Base-by-base conservation (phyloP, 1,140 invertebrate species). In the Aphaenogaster floridana region DNA sequence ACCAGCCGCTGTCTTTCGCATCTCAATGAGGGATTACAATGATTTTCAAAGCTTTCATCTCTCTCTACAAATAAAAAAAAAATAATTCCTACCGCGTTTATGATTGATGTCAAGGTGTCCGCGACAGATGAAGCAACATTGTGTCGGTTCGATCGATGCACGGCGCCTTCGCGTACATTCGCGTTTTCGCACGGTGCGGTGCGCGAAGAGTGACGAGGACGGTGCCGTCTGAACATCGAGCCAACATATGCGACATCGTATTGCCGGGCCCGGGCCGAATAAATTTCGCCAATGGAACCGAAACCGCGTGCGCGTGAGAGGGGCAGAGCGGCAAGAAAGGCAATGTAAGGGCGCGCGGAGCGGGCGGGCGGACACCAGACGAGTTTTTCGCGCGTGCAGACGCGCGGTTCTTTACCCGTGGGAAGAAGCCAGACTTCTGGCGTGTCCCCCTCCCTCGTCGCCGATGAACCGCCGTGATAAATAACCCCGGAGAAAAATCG, bases 331-430 rank as follows among this genome's bases (percentile, higher is more conserved):
- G 7, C n/a, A 48, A 78, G 71, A 74, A 74, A 54, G 48, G 45
- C 11, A 45, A 21, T 50, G 66, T 50, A 48, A 1, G 42, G 42
- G n/a, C 48, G 52, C 63, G 76, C 21, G 48, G 86, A 34, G 50
- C 64, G 28, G 68, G 34, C 59, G 45, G 64, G 80, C 39, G 63
- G 81, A 81, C 88, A 59, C 83, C 88, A 92, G 92, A 92, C 92
- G 69, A 92, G 91, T 92, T 92, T 92, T 92, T 92, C 91, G 63
- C 90, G 87, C 48, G 87, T 48, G 36, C 76, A 68, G 50, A 52
- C 42, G 28, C 42, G 28, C 57, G 72, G 77, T 89, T 92, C 81
- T 86, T 87, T 71, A 74, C 54, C 91, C 90, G 88, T 91, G 90
- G 87, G 88, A 91, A 92, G 88, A 92, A 77, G 50, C 59, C 79